These are phyloP conservation scores for Tridacna crocea DNA, from an alignment of 2,888 invertebrate species.

Conservation along the genomic window DNA sequence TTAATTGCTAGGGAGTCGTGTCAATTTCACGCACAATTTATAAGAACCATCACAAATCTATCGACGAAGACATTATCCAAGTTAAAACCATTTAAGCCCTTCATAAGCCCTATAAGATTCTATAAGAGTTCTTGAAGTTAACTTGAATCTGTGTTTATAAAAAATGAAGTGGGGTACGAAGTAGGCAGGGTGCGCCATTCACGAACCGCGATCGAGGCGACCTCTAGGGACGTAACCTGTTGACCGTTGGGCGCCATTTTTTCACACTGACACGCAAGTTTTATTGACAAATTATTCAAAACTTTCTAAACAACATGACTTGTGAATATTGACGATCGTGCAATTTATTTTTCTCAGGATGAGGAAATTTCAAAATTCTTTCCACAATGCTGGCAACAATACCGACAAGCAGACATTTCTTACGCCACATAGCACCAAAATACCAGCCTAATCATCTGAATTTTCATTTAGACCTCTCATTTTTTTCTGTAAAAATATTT, in stretches of 20 bases:
- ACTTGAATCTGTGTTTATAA: conserved; percentile 21
- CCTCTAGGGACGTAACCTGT: conserved; percentile 19
- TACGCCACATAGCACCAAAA: too few relatives aligned
- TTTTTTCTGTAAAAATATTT: too few relatives aligned
- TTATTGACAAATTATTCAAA: conserved; percentile 22
- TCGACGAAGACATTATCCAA: conserved; percentile 11
- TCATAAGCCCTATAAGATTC: conserved; percentile 36
- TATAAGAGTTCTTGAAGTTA: conserved; percentile 23
- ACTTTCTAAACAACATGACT: conserved; percentile 17
- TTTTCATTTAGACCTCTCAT: too few relatives aligned
- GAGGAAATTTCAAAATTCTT: too few relatives aligned
- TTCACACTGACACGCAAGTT: conserved; percentile 27
- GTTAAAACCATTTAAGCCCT: conserved; percentile 32
- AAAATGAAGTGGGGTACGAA: conserved; percentile 19
- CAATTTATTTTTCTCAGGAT: background rate
- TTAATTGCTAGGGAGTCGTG: conserved; percentile 38
- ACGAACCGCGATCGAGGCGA: conserved; percentile 18
- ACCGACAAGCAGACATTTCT: too few relatives aligned
- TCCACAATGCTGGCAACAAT: too few relatives aligned
- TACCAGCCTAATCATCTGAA: too few relatives aligned
- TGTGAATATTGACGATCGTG: conserved; percentile 19
- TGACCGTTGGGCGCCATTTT: conserved; percentile 26
- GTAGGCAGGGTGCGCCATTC: conserved; percentile 25
- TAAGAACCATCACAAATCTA: conserved; percentile 11
- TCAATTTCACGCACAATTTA: conserved; percentile 47